Evolutionary conservation across 1,140 invertebrate species (phyloP), one percentile per base, ranked within the genome.

Genomic region (Caenorhabditis tropicalis): DNA sequence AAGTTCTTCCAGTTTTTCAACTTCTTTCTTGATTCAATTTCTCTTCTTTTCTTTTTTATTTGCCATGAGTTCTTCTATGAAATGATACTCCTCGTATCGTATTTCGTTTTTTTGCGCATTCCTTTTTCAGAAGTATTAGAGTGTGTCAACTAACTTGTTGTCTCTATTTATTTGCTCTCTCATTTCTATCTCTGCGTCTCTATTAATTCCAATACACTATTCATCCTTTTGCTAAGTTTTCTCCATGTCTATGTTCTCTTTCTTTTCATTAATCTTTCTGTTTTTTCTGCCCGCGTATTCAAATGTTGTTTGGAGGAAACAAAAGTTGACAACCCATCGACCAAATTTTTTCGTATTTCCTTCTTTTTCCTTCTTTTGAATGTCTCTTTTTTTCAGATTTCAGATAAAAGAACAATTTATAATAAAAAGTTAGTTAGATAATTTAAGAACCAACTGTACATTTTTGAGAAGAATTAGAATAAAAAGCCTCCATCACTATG

Each of bases 101-200:
- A 43, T 74, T 74, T 74, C 65, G 6, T 7, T 33, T 31, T 74
- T 12, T 24, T 74, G 65, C n/a, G 65, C 65, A 74, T 74, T 74
- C 65, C 65, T 74, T 74, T 74, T 74, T 46, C 65, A 74, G 65
- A 74, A 74, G 33, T 43, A 43, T 19, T 36, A 74, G 36, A 74
- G 36, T 36, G 58, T 36, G 65, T 46, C 65, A 74, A 74, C 58
- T 65, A 65, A 65, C 65, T 74, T 46, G 65, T 74, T 74, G 65
- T 74, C n/a, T 43, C 36, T 74, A 74, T 74, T 74, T 74, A 24
- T 43, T 74, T 43, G 36, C 36, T 24, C 36, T 19, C 33, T n/a
- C 27, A 33, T 19, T 36, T 74, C 36, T 74, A 33, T 74, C 36
- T 74, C 65, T 74, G 12, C 27, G 36, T 74, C 36, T 74, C 2